These are phyloP conservation scores for Rhea pennata DNA, from an alignment of 2,113 vertebrate species.

Conservation along the genomic window DNA sequence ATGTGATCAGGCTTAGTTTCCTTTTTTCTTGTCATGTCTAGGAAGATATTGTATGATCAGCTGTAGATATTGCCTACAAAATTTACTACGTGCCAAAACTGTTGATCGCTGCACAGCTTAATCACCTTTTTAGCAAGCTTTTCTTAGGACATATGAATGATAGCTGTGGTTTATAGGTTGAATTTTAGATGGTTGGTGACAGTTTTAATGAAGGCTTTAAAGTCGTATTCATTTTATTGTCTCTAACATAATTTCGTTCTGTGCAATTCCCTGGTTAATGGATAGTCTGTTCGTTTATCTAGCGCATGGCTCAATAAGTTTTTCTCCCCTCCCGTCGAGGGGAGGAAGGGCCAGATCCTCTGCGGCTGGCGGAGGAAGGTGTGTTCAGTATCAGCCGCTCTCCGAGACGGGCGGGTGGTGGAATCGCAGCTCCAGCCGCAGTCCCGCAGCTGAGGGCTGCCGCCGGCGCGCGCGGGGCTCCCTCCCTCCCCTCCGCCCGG, in stretches of 20 bases:
- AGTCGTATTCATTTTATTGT: not conserved
- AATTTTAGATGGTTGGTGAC: not conserved
- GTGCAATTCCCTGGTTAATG: not conserved
- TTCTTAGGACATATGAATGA: not conserved
- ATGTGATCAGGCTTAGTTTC: not conserved
- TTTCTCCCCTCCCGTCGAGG: not conserved
- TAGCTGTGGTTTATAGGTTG: not conserved
- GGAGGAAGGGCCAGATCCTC: not conserved
- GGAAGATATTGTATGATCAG: not conserved
- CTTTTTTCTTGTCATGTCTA: not conserved
- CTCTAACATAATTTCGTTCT: not conserved
- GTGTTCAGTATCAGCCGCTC: not conserved
- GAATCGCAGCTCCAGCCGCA: not conserved
- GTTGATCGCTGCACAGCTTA: not conserved
- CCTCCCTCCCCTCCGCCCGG: not conserved
- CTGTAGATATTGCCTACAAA: not conserved
- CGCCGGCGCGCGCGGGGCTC: not conserved
- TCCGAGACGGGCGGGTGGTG: rapidly evolving
- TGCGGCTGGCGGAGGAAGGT: not conserved
- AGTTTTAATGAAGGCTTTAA: not conserved
- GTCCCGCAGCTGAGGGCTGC: not conserved
- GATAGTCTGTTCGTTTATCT: not conserved
- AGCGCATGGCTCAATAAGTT: not conserved
- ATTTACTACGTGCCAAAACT: not conserved
- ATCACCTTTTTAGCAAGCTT: not conserved